These are phyloP conservation scores for Sparidentex hasta DNA, from an alignment of 2,797 vertebrate genomes.

Conservation along the genomic window DNA sequence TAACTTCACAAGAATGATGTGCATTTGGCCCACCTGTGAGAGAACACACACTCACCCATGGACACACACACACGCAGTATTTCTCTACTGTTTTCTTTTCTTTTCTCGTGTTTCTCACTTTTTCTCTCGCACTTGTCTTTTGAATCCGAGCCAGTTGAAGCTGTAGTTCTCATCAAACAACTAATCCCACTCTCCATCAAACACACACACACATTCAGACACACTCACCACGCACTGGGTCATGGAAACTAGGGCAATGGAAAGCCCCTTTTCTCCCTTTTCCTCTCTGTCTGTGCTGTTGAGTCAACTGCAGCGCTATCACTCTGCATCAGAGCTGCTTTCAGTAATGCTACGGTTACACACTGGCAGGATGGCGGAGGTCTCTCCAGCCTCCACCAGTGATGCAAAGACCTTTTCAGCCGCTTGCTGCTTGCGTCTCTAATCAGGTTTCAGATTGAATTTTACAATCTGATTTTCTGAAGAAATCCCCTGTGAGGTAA, in stretches of 20 bases:
- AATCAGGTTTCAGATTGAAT: slow-evolving; percentile 33
- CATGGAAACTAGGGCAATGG: slow-evolving; percentile 63
- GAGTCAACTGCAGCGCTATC: slow-evolving; percentile 41
- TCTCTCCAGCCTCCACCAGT: slow-evolving; percentile 27
- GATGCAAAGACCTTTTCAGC: slow-evolving; percentile 19
- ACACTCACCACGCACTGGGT: slow-evolving; percentile 13
- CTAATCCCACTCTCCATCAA: slow-evolving; percentile 13
- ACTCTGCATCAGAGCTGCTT: slow-evolving; percentile 30
- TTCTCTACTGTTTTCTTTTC: not conserved
- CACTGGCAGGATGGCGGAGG: slow-evolving; percentile 12
- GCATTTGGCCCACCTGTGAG: slow-evolving; percentile 60
- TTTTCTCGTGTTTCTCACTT: slow-evolving; percentile 4
- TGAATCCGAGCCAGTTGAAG: slow-evolving; percentile 37
- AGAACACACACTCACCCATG: not conserved
- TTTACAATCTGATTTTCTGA: slow-evolving; percentile 28
- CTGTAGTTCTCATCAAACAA: slow-evolving; percentile 38
- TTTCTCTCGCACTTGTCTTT: slow-evolving; percentile 30
- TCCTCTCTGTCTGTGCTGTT: slow-evolving; percentile 29
- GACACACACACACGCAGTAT: not conserved
- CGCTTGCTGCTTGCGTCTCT: not conserved
- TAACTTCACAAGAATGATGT: slow-evolving; percentile 56
- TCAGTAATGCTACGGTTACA: slow-evolving; percentile 14
- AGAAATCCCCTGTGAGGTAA: slow-evolving; percentile 13
- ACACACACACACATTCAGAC: slow-evolving; percentile 17
- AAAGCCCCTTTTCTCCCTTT: slow-evolving; percentile 62